A percentile compares a stretch with the other conserved stretches of the same genome.
Conservation (phyloP, 2,888 invertebrate species). For the Syritta pipiens region DNA sequence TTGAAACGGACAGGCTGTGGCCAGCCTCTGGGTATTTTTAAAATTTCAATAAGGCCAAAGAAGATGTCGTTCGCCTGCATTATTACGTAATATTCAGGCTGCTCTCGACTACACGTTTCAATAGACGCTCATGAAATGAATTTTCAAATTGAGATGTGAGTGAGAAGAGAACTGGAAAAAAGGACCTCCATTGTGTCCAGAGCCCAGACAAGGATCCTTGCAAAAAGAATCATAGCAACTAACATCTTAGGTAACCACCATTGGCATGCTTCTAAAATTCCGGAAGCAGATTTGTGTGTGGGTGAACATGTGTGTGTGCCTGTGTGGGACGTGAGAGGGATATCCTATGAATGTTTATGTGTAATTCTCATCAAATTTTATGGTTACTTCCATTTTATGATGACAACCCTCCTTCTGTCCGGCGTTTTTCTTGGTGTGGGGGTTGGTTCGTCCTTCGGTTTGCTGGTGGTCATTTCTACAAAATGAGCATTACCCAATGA, state of each 20-base stretch:
- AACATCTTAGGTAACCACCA: constrained; percentile 50
- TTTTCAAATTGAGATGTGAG: constrained; percentile 49
- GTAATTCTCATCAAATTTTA: constrained; percentile 66
- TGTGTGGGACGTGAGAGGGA: constrained; percentile 34
- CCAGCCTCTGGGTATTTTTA: constrained; percentile 27
- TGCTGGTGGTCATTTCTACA: constrained; percentile 27
- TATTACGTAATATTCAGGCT: constrained; percentile 39
- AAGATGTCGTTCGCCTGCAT: neutral
- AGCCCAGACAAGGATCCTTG: neutral
- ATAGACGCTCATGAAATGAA: constrained; percentile 62
- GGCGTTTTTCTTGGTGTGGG: too few relatives aligned
- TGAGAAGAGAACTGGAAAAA: neutral
- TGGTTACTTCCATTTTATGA: constrained; percentile 67
- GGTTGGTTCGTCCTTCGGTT: constrained; percentile 5
- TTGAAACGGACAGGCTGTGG: neutral
- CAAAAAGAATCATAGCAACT: constrained; percentile 27
- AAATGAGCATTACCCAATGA: constrained; percentile 57
- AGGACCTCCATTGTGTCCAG: constrained; percentile 5
- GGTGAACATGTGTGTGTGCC: neutral
- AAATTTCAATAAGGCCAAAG: constrained; percentile 49
- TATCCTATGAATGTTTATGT: constrained; percentile 54
- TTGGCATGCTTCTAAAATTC: constrained; percentile 2
- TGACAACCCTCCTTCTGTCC: constrained; percentile 39
- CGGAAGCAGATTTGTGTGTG: neutral
- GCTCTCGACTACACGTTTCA: too few relatives aligned